Conservation (phyloP, 1,140 invertebrate genomes). For the Helicorthomorpha holstii region DNA sequence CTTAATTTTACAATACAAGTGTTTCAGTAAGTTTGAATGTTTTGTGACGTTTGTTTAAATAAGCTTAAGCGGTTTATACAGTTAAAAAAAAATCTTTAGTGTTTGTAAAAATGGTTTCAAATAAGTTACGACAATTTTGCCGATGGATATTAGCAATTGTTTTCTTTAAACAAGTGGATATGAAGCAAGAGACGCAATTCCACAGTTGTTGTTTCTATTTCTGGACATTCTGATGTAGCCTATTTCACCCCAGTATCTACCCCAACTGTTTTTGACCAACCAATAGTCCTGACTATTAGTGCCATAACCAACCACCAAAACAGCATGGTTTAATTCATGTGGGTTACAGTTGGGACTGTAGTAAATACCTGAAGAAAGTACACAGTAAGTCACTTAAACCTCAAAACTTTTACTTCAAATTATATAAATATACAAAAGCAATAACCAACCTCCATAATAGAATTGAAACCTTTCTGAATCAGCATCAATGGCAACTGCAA, state of each 20-base stretch:
- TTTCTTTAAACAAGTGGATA: too few relatives aligned
- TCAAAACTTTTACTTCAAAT: too few relatives aligned
- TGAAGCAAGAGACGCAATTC: slow-evolving; percentile 24
- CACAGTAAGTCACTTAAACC: background rate
- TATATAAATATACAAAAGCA: background rate
- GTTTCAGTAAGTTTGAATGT: too few relatives aligned
- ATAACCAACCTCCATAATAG: slow-evolving; percentile 4
- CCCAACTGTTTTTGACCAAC: slow-evolving; percentile 83
- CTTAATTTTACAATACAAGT: too few relatives aligned
- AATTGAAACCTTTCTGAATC: slow-evolving; percentile 19
- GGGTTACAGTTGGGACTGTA: background rate
- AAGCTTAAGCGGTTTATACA: too few relatives aligned
- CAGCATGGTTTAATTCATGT: slow-evolving; percentile 34
- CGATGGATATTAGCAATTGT: too few relatives aligned
- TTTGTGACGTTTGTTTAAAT: too few relatives aligned
- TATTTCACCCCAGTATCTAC: slow-evolving; percentile 56
- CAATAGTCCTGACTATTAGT: slow-evolving; percentile 48
- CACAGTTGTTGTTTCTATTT: slow-evolving; percentile 32
- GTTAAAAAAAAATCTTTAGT: too few relatives aligned
- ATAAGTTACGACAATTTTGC: too few relatives aligned
- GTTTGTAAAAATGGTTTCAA: too few relatives aligned
- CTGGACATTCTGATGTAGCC: slow-evolving; percentile 38
- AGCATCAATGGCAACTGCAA: slow-evolving; percentile 31
- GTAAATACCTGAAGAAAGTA: background rate
- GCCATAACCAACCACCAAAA: slow-evolving; percentile 36